Conservation (phyloP, 2,888 invertebrate genomes). For the Oligia latruncula region DNA sequence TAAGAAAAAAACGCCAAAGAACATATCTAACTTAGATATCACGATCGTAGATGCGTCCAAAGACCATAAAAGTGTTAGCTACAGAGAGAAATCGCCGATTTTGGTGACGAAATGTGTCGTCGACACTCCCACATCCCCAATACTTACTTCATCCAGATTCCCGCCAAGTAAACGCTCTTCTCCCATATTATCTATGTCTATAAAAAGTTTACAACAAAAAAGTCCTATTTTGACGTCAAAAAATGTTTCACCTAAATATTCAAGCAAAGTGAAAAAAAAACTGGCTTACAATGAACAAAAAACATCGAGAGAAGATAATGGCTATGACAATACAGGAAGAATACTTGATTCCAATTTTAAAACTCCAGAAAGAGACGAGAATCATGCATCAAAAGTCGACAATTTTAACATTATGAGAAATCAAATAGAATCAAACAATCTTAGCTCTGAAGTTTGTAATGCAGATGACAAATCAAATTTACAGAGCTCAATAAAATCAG, state of each 20-base stretch:
- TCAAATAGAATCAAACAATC: background rate
- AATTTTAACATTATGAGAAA: background rate
- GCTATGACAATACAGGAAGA: background rate
- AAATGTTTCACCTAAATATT: slow-evolving; percentile 65
- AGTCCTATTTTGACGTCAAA: slow-evolving; percentile 80
- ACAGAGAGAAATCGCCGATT: slow-evolving; percentile 70
- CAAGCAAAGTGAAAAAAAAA: slow-evolving; percentile 75
- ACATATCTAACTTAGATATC: slow-evolving; percentile 79
- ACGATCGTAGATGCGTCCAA: slow-evolving; percentile 71
- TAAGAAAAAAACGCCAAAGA: slow-evolving; percentile 73
- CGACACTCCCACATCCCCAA: slow-evolving; percentile 66
- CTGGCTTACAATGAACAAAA: slow-evolving; percentile 65
- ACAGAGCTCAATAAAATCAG: slow-evolving; percentile 21
- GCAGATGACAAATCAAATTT: background rate
- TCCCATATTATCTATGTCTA: slow-evolving; percentile 68
- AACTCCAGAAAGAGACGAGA: slow-evolving; percentile 12
- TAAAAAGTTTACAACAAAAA: slow-evolving; percentile 58
- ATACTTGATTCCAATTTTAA: background rate
- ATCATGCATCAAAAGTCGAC: background rate
- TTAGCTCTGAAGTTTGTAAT: background rate
- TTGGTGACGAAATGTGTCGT: slow-evolving; percentile 53
- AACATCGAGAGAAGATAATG: slow-evolving; percentile 3
- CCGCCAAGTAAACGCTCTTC: slow-evolving; percentile 64
- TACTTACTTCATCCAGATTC: slow-evolving; percentile 61
- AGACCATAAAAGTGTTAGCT: slow-evolving; percentile 52